phyloP scores from a whole-genome alignment of 2,888 invertebrate species.

The Tillus elongatus region DNA sequence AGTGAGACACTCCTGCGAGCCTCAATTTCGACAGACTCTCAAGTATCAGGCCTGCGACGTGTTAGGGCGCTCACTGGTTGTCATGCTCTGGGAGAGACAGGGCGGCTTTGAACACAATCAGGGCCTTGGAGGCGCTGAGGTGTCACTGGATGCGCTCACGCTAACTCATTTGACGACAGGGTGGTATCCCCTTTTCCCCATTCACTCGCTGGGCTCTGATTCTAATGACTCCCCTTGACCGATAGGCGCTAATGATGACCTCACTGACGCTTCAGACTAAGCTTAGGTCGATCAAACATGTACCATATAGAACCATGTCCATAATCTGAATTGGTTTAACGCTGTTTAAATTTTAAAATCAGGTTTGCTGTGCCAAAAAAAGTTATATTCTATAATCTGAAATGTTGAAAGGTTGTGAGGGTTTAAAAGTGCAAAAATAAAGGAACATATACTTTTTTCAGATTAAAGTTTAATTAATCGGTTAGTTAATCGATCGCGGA shows the following conservation, averaged over 20 bases:
- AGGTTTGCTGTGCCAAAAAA: no score
- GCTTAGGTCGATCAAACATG: no score
- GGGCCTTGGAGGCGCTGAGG: conserved; percentile 66
- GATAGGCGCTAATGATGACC: conserved; percentile 11
- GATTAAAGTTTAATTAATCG: no score
- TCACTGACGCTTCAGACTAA: no score
- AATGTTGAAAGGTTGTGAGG: no score
- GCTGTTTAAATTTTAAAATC: no score
- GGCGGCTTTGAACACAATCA: conserved; percentile 80
- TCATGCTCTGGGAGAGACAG: conserved; percentile 88
- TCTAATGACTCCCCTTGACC: conserved; percentile 45
- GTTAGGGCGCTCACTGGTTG: conserved; percentile 71
- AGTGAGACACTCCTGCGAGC: conserved; percentile 70
- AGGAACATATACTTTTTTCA: no score
- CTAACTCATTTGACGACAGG: conserved; percentile 73
- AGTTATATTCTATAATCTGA: no score
- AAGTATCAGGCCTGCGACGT: conserved; percentile 75
- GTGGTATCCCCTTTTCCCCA: conserved; percentile 88
- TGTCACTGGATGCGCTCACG: conserved; percentile 72
- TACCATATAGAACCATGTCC: no score
- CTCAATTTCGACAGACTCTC: conserved; percentile 79
- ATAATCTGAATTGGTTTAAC: no score
- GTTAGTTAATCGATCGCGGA: no score
- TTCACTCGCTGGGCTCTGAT: conserved; percentile 68
- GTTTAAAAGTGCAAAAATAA: no score